A percentile compares a stretch with the other conserved stretches of the same genome.
Conservation (phyloP, 1,140 invertebrate genomes). For the Ceratoteleas bidentatus region DNA sequence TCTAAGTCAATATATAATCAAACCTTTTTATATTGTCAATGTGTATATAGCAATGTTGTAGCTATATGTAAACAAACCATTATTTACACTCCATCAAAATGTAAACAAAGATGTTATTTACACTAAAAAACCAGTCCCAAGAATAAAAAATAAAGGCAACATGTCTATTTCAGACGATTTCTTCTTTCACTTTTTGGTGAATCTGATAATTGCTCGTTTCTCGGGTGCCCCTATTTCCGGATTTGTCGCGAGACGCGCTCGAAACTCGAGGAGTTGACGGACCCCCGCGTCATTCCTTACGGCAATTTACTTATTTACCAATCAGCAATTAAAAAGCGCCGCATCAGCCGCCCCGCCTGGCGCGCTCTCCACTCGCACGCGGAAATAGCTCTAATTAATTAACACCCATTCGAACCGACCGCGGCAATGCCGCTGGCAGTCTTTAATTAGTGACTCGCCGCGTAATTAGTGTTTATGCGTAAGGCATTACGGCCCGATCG, state of each 20-base stretch:
- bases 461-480: conserved; percentile 80
- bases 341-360: conserved; percentile 46
- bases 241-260: conserved; percentile 46
- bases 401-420: conserved; percentile 75
- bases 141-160: no score
- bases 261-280: conserved; percentile 54
- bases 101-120: no score
- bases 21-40: no score
- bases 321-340: conserved; percentile 76
- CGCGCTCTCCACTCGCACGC: conserved; percentile 54
- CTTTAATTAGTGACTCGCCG: conserved; percentile 79
- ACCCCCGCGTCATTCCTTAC: conserved; percentile 69
- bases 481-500: conserved; percentile 73
- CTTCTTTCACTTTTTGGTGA: no score
- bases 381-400: conserved; percentile 80
- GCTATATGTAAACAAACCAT: no score
- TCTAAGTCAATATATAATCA: no score
- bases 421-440: conserved; percentile 62
- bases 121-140: no score
- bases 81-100: no score
- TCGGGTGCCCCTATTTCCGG: conserved; percentile 27
- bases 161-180: no score
- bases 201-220: no score
- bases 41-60: no score
- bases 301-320: conserved; percentile 78